Evolutionary conservation across 2,113 vertebrate species (phyloP).

Genomic region (Colistium nudipinnis): DNA sequence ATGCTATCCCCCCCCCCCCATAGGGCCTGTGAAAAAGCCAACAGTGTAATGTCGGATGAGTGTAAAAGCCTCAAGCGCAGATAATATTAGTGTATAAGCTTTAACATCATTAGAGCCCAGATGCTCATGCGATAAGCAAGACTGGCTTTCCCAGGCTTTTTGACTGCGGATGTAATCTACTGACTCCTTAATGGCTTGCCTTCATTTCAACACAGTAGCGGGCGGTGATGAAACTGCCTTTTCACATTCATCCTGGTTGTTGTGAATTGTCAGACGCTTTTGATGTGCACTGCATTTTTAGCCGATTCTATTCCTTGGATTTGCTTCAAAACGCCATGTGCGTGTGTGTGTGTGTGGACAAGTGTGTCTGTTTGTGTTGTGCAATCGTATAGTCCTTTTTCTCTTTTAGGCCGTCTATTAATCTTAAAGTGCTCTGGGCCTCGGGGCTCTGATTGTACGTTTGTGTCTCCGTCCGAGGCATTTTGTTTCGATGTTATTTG

Average conservation of each 20-base stretch:
- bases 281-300: constrained; percentile 9
- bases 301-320: constrained; percentile 32
- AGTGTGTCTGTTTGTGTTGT: background rate
- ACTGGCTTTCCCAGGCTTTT: constrained; percentile 1
- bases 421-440: constrained; percentile 30
- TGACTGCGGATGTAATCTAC: constrained; percentile 2
- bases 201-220: background rate
- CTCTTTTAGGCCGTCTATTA: constrained; percentile 50
- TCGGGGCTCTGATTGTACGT: constrained; percentile 33
- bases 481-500: constrained; percentile 50
- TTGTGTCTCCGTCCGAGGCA: constrained; percentile 21
- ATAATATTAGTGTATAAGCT: background rate
- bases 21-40: background rate
- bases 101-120: background rate
- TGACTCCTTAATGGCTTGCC: constrained; percentile 6
- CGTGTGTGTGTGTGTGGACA: background rate
- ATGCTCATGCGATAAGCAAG: background rate
- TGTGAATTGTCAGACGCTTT: constrained; percentile 9
- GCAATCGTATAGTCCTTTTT: constrained; percentile 49
- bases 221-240: background rate
- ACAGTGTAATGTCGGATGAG: background rate
- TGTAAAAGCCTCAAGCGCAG: constrained; percentile 3
- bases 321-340: background rate
- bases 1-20: background rate
- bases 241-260: constrained; percentile 19